Evolutionary conservation across 2,888 invertebrate species (phyloP), one percentile per base, ranked within the genome.

Genomic region (Cephus spinipes): DNA sequence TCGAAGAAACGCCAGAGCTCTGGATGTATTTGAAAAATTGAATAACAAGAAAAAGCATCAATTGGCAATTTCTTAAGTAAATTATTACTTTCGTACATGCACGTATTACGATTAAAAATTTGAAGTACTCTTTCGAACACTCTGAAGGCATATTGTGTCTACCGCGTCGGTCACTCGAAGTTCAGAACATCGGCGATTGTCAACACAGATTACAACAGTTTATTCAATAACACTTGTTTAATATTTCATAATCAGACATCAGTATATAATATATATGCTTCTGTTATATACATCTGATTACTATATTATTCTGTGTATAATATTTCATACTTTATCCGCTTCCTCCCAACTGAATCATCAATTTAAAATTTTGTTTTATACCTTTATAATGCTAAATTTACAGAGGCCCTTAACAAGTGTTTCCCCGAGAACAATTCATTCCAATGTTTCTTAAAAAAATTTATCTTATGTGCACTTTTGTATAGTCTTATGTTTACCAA

Each of bases 251-350:
- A 87, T 87, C 84, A 88, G 88, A 89, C 88, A 88, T 89, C 85
- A 81, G 89, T 89, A 89, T 89, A 89, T 88, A 88, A 88, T 89
- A 89, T 88, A 89, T 89, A 89, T 88, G 86, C 86, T 88, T 88
- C 85, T 88, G 83, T 86, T 87, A 87, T 88, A 87, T 88, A 88
- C 87, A 87, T 32, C 71, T 31, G 33, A 73, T 68, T 33, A 75
- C 77, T 68, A 84, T 86, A 83, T 83, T 83, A 55, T 55, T 32
- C 12, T 31, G 33, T 75, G 68, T 33, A 75, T 79, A 73, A 84
- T 86, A 83, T 83, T 83, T 83, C 81, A 82, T 87, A 82, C 83
- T 80, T 83, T 85, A 86, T 85, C 81, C 82, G 82, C 79, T 83
- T 84, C 83, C 81, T 85, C 83, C 81, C 82, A 84, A 87, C 83